Conservation (phyloP, 2,113 vertebrate species). For the Bubalus kerabau region DNA sequence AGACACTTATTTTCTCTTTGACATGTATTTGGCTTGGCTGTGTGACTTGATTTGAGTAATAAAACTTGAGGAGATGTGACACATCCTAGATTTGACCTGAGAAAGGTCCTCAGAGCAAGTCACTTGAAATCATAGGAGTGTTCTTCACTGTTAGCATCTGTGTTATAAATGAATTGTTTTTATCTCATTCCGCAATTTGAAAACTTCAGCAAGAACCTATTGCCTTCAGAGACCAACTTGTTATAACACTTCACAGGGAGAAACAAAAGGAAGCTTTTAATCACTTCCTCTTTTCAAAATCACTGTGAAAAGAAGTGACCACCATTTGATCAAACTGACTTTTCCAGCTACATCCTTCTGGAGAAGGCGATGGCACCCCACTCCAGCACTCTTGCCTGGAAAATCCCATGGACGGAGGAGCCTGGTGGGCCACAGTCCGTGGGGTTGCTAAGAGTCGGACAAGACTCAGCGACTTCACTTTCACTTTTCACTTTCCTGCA, state of each 20-base stretch:
- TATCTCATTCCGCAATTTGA: background rate
- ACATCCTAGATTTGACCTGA: background rate
- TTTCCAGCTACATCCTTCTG: background rate
- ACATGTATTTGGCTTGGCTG: background rate
- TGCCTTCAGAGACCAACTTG: background rate
- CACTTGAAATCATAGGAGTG: background rate
- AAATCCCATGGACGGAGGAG: too few relatives aligned
- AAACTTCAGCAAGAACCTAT: background rate
- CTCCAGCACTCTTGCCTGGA: too few relatives aligned
- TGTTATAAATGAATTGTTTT: background rate
- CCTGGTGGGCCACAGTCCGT: too few relatives aligned
- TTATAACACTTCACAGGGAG: background rate
- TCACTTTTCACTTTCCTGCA: too few relatives aligned
- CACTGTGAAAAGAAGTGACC: background rate
- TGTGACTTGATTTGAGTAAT: background rate
- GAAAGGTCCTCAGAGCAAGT: background rate
- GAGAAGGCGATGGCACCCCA: too few relatives aligned
- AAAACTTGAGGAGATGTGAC: background rate
- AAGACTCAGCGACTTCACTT: too few relatives aligned
- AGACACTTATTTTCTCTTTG: background rate
- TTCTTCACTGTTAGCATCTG: background rate
- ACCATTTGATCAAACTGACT: background rate
- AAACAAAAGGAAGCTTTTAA: background rate
- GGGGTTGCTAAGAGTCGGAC: too few relatives aligned
- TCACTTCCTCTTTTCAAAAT: background rate